phyloP scores from a whole-genome alignment of 2,888 invertebrate species.

The Pyralis farinalis region DNA sequence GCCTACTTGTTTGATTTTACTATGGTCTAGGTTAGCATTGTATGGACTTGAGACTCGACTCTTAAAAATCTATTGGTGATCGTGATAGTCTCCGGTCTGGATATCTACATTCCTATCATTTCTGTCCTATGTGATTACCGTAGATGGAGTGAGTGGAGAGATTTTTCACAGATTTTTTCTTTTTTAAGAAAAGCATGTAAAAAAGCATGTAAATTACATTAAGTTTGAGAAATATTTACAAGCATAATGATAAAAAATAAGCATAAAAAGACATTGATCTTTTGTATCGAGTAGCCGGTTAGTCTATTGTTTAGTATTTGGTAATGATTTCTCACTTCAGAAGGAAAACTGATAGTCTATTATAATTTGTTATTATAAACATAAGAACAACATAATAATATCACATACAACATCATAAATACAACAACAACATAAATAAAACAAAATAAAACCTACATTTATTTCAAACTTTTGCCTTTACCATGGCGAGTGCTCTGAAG shows the following conservation, averaged over 20 bases:
- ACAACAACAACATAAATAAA: no score
- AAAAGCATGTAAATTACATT: no score
- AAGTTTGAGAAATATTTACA: constrained; percentile 67
- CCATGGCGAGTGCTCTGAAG: no score
- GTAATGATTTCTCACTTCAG: constrained; percentile 72
- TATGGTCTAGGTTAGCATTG: constrained; percentile 69
- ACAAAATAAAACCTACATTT: constrained; percentile 70
- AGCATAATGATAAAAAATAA: constrained; percentile 70
- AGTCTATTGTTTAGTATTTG: constrained; percentile 59
- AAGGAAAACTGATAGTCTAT: constrained; percentile 74
- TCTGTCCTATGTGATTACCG: constrained; percentile 35
- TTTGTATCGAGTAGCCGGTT: constrained; percentile 51
- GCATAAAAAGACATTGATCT: constrained; percentile 62
- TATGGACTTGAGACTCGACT: constrained; percentile 52
- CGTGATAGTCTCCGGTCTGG: constrained; percentile 47
- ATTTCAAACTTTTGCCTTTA: no score
- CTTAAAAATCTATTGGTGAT: constrained; percentile 39
- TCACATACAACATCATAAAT: no score
- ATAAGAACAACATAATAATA: constrained; percentile 71
- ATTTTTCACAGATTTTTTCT: constrained; percentile 49
- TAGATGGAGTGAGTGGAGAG: constrained; percentile 53
- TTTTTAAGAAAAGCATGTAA: no score
- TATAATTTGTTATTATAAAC: constrained; percentile 77
- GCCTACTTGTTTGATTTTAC: no score
- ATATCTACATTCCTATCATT: constrained; percentile 39